phyloP scores from a whole-genome alignment of 1,140 invertebrate genomes.

The Megathymus violae region DNA sequence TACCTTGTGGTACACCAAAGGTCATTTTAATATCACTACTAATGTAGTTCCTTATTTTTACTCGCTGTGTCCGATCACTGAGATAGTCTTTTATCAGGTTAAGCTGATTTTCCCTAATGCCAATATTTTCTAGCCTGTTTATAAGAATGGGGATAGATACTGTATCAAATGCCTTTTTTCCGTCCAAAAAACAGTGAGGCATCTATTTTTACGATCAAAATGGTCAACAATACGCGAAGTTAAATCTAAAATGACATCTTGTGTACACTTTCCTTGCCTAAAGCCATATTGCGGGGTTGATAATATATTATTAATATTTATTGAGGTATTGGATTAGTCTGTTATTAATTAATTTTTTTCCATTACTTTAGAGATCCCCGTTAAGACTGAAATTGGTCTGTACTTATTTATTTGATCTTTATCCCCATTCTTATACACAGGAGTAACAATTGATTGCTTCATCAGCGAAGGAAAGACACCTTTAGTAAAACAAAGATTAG shows the following conservation, averaged over 20 bases:
- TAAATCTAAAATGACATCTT: not conserved
- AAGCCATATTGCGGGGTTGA: not conserved
- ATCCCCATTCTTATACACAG: not conserved
- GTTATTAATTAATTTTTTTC: not conserved
- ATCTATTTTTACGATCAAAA: not conserved
- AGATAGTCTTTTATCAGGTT: too few relatives aligned
- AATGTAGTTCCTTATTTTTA: too few relatives aligned
- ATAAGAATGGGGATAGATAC: not conserved
- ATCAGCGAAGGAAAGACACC: not conserved
- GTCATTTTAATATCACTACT: too few relatives aligned
- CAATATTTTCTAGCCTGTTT: not conserved
- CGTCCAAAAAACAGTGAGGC: not conserved
- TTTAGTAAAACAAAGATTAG: not conserved
- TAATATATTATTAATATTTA: not conserved
- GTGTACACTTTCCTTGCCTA: not conserved
- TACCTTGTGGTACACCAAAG: too few relatives aligned
- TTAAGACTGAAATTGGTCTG: not conserved
- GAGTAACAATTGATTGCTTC: not conserved
- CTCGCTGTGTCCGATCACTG: too few relatives aligned
- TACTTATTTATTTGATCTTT: not conserved
- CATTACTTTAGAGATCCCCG: not conserved
- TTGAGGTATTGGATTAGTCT: not conserved
- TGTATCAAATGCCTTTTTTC: constrained; percentile 1
- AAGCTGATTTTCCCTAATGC: too few relatives aligned
- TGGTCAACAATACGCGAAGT: not conserved